phyloP scores from a whole-genome alignment of 2,888 invertebrate genomes.

The Eupithecia insigniata region DNA sequence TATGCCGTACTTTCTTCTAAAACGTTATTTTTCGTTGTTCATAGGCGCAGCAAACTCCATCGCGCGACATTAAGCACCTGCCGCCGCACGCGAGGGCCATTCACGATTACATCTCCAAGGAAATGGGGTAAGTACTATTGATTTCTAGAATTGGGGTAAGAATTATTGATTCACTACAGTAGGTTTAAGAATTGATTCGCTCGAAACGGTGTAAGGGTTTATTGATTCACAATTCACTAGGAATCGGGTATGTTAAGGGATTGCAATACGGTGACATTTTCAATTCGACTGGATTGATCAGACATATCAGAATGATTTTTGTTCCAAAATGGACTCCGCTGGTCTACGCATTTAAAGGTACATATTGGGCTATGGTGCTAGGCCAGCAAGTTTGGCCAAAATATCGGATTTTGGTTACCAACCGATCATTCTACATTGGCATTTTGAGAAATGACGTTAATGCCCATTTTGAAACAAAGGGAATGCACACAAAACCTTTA shows the following conservation, averaged over 20 bases:
- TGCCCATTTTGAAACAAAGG: too few relatives aligned
- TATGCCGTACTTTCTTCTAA: background rate
- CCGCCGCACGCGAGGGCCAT: slow-evolving; percentile 96
- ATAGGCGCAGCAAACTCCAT: slow-evolving; percentile 61
- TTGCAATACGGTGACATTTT: too few relatives aligned
- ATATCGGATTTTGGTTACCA: too few relatives aligned
- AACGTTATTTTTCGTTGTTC: slow-evolving; percentile 17
- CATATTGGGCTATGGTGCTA: too few relatives aligned
- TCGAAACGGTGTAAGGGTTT: slow-evolving; percentile 83
- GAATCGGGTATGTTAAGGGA: background rate
- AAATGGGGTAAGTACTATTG: slow-evolving; percentile 86
- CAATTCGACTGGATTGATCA: too few relatives aligned
- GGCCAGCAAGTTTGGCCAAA: too few relatives aligned
- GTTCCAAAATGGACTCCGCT: too few relatives aligned
- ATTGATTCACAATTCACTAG: slow-evolving; percentile 9
- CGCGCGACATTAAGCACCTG: slow-evolving; percentile 80
- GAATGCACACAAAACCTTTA: too few relatives aligned
- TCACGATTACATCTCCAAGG: slow-evolving; percentile 93
- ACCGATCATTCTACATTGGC: too few relatives aligned
- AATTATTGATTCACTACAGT: background rate
- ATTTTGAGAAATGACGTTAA: too few relatives aligned
- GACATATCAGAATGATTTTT: too few relatives aligned
- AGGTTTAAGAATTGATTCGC: background rate
- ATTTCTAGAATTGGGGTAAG: slow-evolving; percentile 87
- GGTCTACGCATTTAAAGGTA: too few relatives aligned